phyloP scores from a whole-genome alignment of 2,797 vertebrate species.

The Rhinogobio ventralis region DNA sequence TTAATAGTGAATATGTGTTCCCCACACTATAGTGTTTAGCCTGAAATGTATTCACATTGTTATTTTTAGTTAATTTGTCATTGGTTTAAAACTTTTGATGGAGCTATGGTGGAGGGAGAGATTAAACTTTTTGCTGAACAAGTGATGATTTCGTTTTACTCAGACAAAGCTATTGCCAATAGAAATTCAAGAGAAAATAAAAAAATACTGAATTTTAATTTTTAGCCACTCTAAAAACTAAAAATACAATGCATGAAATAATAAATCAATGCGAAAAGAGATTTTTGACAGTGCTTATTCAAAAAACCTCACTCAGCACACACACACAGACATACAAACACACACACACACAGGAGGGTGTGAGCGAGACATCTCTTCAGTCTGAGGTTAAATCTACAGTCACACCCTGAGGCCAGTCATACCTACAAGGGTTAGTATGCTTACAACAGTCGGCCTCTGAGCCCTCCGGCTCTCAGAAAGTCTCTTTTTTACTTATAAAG shows the following conservation, averaged over 20 bases:
- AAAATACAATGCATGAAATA: not conserved
- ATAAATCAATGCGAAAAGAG: not conserved
- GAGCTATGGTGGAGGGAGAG: not conserved
- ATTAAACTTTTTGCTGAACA: not conserved
- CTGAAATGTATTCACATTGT: not conserved
- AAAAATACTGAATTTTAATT: not conserved
- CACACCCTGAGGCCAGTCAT: slow-evolving; percentile 35
- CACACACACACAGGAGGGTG: not conserved
- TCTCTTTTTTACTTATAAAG: slow-evolving; percentile 1
- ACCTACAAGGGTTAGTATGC: slow-evolving; percentile 24
- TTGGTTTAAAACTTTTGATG: not conserved
- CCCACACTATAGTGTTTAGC: not conserved
- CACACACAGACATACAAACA: not conserved
- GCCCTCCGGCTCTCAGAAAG: slow-evolving; percentile 8
- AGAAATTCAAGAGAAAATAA: not conserved
- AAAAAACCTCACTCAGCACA: not conserved
- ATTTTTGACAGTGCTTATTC: not conserved
- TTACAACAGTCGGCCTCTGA: slow-evolving; percentile 20
- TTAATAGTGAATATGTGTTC: too few relatives aligned
- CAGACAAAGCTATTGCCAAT: not conserved
- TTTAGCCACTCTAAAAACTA: not conserved
- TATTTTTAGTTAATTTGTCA: not conserved
- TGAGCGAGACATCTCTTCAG: not conserved
- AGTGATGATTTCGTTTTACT: not conserved
- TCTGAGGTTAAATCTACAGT: slow-evolving; percentile 47